Evolutionary conservation across 2,113 vertebrate species (phyloP).

Genomic region (Pycnonotus jocosus): DNA sequence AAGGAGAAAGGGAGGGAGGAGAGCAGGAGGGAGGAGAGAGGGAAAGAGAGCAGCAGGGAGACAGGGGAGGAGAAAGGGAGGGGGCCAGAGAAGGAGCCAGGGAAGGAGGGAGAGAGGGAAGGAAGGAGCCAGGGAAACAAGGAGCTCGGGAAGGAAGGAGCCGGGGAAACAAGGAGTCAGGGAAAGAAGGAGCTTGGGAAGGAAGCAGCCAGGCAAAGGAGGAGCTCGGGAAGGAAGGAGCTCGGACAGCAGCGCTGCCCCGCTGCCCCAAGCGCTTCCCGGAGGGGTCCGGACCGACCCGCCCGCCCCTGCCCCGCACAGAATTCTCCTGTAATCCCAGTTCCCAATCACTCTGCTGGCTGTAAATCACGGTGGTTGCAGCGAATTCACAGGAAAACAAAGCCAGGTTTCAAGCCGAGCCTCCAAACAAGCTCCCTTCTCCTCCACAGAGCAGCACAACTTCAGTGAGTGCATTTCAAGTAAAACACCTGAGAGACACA

Average conservation of each 20-base stretch:
- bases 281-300: neutral
- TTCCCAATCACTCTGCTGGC: neutral
- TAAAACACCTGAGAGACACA: neutral
- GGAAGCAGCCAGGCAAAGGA: too few species aligned
- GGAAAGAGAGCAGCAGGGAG: too few species aligned
- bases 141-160: accelerated
- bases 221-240: too few species aligned
- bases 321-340: neutral
- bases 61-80: too few species aligned
- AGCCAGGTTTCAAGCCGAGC: neutral
- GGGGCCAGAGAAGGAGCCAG: too few species aligned
- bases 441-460: neutral
- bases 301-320: neutral
- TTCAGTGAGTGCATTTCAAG: neutral
- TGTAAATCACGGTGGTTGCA: neutral
- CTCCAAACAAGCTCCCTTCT: neutral
- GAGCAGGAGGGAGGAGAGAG: neutral
- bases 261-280: neutral
- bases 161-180: too few species aligned
- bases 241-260: neutral
- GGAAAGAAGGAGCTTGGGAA: too few species aligned
- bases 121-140: neutral
- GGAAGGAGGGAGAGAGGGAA: too few species aligned
- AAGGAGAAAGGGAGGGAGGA: neutral
- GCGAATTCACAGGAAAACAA: neutral